These are phyloP conservation scores for Dromococcyx pavoninus DNA, from an alignment of 2,797 vertebrate species.

Conservation along the genomic window DNA sequence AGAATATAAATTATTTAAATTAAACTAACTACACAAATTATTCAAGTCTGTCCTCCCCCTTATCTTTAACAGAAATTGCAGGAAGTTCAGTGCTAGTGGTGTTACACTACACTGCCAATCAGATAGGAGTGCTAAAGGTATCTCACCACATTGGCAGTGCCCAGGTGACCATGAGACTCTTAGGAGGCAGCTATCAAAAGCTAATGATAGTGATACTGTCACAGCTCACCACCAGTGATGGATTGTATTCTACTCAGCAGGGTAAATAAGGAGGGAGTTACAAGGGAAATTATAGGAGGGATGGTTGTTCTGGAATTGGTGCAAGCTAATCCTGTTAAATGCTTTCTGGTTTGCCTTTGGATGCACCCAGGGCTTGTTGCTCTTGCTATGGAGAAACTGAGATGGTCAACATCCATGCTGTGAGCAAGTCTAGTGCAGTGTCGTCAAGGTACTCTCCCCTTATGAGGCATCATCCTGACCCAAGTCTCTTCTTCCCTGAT, in stretches of 20 bases:
- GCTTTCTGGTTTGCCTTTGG: background rate
- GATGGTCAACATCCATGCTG: background rate
- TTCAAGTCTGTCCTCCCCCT: constrained; percentile 20
- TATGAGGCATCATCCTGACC: background rate
- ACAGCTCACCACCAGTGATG: too few relatives aligned
- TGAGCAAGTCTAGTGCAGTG: background rate
- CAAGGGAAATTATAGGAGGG: background rate
- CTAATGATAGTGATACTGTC: background rate
- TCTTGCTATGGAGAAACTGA: background rate
- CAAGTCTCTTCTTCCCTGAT: background rate
- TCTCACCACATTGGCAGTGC: background rate
- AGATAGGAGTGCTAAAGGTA: constrained; percentile 10
- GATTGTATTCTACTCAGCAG: background rate
- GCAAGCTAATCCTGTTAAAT: background rate
- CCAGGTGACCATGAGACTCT: background rate
- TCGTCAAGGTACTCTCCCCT: background rate
- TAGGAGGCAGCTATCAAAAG: background rate
- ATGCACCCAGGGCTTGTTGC: background rate
- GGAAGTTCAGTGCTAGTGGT: constrained; percentile 53
- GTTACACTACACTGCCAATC: constrained; percentile 53
- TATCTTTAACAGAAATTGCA: constrained; percentile 62
- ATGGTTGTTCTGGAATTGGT: background rate
- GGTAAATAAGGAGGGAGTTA: background rate
- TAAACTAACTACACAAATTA: constrained; percentile 73
- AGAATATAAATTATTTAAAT: constrained; percentile 75